phyloP scores from a whole-genome alignment of 2,113 vertebrate species.

The Erpornis zantholeuca region DNA sequence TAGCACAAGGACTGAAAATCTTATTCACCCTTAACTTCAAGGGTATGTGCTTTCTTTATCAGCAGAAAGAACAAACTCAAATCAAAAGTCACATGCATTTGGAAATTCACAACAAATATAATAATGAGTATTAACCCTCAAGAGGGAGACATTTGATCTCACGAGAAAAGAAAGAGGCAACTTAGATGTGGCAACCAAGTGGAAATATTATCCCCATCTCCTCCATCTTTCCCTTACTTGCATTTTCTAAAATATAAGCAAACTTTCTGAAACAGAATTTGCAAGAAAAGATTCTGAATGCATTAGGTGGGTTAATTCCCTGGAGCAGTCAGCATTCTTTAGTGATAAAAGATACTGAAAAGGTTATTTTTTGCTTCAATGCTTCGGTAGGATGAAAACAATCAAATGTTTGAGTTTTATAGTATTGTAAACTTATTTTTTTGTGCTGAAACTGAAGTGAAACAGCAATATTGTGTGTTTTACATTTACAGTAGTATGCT shows the following conservation, averaged over 20 bases:
- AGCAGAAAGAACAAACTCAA: constrained; percentile 25
- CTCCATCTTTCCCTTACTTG: neutral
- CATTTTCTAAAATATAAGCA: neutral
- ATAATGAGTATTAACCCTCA: neutral
- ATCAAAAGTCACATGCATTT: neutral
- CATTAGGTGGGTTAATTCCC: constrained; percentile 41
- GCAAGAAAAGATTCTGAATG: constrained; percentile 13
- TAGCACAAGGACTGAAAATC: constrained; percentile 21
- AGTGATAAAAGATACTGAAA: constrained; percentile 29
- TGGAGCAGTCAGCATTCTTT: neutral
- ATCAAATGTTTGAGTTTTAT: neutral
- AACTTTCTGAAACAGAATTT: neutral
- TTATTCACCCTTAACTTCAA: constrained; percentile 55
- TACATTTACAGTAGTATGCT: constrained; percentile 27
- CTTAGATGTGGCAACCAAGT: neutral
- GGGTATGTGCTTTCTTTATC: constrained; percentile 39
- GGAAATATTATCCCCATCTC: neutral
- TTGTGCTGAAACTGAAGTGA: constrained; percentile 31
- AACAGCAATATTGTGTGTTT: constrained; percentile 10
- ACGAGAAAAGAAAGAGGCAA: neutral
- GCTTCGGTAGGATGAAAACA: neutral
- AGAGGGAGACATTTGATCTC: neutral
- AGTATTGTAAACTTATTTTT: constrained; percentile 50
- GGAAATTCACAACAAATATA: constrained; percentile 29
- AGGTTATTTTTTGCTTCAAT: constrained; percentile 56